Base-by-base conservation (phyloP, 2,113 vertebrate species). In the Proteles cristata region DNA sequence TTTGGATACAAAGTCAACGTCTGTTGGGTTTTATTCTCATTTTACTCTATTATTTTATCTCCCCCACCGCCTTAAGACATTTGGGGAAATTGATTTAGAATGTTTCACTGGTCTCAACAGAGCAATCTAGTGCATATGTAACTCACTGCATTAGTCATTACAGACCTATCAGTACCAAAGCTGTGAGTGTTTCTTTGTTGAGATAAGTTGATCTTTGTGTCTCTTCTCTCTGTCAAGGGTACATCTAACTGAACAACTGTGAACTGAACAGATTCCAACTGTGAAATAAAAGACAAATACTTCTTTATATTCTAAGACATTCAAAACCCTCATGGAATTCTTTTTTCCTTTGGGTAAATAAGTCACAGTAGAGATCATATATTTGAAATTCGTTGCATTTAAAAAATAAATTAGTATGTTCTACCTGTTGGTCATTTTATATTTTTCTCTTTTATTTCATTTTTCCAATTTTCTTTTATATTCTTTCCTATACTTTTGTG, bases 311-410 rank as follows among this genome's bases (percentile, higher is more conserved):
- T 31, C 28, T 45, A 93, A 73, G 53, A 68, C 94, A 82, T 55
- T 45, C 16, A n/a, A 39, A 89, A 39, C 11, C 2, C 2, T 7
- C 35, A 7, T 76, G 69, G 2, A 80, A 68, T 33, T 82, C 11
- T 53, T 61, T 43, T 94, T 80, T 55, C 55, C 66, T 94, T 96
- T 50, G 39, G 55, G 50, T 19, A 93, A 93, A 85, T 7, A 88
- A 96, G 63, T 90, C 26, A 71, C 31, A 63, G 7, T 48, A 11
- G 61, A 26, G 25, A 25, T 63, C 35, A 89, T 73, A 80, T 50
- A 79, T 86, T 33, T 96, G 55, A 96, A 95, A 58, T 80, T 94
- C 74, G 8, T 58, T 90, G 19, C 43, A 61, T 69, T 97, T 85
- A 50, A 74, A 89, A 92, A 89, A 89, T 58, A 77, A 80, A 81